Base-by-base conservation (phyloP, 1,140 invertebrate genomes). In the Drosophila ironensis region DNA sequence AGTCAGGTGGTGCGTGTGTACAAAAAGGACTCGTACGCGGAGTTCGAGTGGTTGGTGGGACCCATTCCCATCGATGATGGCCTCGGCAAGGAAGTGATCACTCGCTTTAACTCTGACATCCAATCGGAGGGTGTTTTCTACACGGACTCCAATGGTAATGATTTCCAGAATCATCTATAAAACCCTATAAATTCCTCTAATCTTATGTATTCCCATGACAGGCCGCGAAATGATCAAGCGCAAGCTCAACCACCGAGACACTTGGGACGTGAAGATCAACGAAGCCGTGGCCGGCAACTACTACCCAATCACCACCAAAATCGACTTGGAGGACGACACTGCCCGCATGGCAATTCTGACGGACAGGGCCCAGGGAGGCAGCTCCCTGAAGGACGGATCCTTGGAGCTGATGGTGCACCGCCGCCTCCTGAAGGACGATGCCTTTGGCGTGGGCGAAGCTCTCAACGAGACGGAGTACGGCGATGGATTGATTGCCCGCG, bases 21-120 rank as follows among this genome's bases (percentile, higher is more conserved):
- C 64, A 0, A 89, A 89, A 8, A 91, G 93, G 35, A 92, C 93
- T 56, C 56, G n/a, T 91, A 92, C 47, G 91, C 97, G 0, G 97
- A 99, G 90, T 94, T 98, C 35, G 95, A 98, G 81, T 99, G 97
- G 97, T 91, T 98, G 2, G 92, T 99, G 69, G 98, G 98, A 40
- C 97, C 98, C 0, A 97, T 99, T 68, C 97, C 97, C n/a, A 92
- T 96, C 19, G 90, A 80, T 1, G 95, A 97, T 86, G 84, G 90
- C 0, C 80, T 93, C 37, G 96, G 97, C 0, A 97, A 97, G 89
- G 98, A 99, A 91, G 91, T 98, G 0, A 92, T 99, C 2, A 93
- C 93, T 0, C 92, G 92, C 28, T 98, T 95, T 41, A 91, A 91
- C 4, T 94, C 93, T 1, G 91, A 94, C 38, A 87, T 97, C 17